phyloP scores from a whole-genome alignment of 2,888 invertebrate species.

The Andrena marginata region DNA sequence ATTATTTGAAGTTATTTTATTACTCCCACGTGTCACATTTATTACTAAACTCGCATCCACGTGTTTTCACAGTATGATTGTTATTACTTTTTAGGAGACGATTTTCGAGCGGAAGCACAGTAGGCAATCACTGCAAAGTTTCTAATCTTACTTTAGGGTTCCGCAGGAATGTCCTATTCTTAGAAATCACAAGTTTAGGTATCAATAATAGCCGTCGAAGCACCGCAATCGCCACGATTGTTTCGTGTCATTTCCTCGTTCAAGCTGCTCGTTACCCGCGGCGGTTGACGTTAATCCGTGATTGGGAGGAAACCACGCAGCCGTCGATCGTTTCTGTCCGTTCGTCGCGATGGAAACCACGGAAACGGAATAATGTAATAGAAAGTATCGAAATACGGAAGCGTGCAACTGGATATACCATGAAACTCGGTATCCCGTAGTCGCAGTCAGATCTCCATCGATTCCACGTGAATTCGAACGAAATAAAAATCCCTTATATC shows the following conservation, averaged over 20 bases:
- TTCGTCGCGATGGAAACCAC: not conserved
- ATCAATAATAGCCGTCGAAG: not conserved
- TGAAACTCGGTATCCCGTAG: conserved; percentile 5
- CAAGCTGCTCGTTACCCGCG: conserved; percentile 13
- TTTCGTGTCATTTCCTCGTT: not conserved
- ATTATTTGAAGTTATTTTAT: no score
- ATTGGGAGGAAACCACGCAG: not conserved
- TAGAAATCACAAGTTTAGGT: conserved; percentile 17
- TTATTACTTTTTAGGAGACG: no score
- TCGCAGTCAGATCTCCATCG: conserved; percentile 34
- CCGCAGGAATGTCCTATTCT: not conserved
- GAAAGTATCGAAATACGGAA: conserved; percentile 57
- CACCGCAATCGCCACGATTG: not conserved
- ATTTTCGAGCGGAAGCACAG: no score
- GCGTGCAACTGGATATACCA: conserved; percentile 16
- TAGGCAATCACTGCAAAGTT: no score
- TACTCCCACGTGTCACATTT: no score
- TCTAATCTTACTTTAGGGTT: not conserved
- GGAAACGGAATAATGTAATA: conserved; percentile 25
- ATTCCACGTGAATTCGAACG: not conserved
- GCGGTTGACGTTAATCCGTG: not conserved
- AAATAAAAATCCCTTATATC: conserved; percentile 25
- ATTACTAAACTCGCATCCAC: no score
- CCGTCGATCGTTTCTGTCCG: not conserved
- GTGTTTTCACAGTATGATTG: no score